Base-by-base conservation (phyloP, 2,797 vertebrate genomes). In the Lepidocolaptes lacrymiger region DNA sequence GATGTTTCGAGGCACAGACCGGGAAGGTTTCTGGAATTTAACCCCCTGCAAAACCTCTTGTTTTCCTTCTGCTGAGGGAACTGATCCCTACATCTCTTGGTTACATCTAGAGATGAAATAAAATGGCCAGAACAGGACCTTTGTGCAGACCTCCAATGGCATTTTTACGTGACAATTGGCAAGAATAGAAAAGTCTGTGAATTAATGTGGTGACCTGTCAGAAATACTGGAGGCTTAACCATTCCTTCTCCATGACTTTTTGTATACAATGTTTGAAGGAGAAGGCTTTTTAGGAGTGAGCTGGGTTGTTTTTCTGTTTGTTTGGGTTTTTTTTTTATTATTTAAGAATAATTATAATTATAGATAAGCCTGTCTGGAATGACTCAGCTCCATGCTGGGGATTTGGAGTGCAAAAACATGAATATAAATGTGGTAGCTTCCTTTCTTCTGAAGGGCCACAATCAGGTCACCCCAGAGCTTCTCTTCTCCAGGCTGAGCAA, bases 311-410 rank as follows among this genome's bases (percentile, higher is more conserved):
- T 41, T 51, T 8, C 24, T 51, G 43, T 77, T 49, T 30, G 6
- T 26, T 41, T 14, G 30, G 46, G 22, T 17, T 28, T 9, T 39
- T 23, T 28, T 28, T 27, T 9, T 55, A 62, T 71, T 43, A 49
- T 78, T 85, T 8, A 30, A 46, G 34, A 51, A 44, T 49, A 78
- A 69, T 76, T 82, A 56, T 14, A 86, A 63, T 52, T 37, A 37
- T 9, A 37, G 36, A 37, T 37, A 37, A 37, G 36, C 30, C 61
- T 24, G 59, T 69, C 76, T 71, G 17, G 36, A 92, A 76, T 93
- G 92, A 91, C 92, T 95, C 86, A 93, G 88, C 83, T 93, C 56
- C 54, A 32, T 9, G 2, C 6, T 81, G 39, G 74, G 37, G 66
- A 75, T 52, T 43, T 76, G n/a, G 20, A 20, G 39, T 61, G 26